Conservation (phyloP, 2,797 vertebrate genomes). For the Vireo griseus region DNA sequence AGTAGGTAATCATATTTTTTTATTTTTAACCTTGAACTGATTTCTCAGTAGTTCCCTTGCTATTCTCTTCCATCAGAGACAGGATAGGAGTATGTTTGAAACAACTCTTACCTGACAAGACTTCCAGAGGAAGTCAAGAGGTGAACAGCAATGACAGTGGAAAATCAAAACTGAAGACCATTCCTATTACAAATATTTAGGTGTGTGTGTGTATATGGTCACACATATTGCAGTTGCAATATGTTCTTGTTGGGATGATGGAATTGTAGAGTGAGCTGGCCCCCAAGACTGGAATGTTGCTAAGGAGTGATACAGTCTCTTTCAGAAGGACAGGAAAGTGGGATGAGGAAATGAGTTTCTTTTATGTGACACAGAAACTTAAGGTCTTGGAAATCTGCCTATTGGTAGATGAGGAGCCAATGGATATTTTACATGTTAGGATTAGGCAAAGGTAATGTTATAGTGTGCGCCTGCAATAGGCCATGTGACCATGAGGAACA, state of each 20-base stretch:
- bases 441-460: background rate
- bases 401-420: background rate
- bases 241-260: background rate
- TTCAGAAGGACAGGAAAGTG: background rate
- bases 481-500: background rate
- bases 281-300: background rate
- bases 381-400: background rate
- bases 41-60: background rate
- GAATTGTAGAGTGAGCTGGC: background rate
- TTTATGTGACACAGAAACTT: background rate
- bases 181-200: background rate
- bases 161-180: background rate
- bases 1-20: background rate
- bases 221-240: background rate
- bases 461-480: background rate
- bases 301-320: background rate
- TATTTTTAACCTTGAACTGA: background rate
- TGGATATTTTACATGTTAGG: background rate
- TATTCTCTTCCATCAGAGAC: background rate
- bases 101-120: background rate
- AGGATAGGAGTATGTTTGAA: background rate
- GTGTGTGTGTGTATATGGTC: background rate
- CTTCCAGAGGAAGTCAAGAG: background rate
- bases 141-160: background rate
- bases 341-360: background rate